Percentiles rank a stretch among this genome's conserved stretches.
phyloP scores from a whole-genome alignment of 2,888 invertebrate species.

The Hipparchia sbordonii region DNA sequence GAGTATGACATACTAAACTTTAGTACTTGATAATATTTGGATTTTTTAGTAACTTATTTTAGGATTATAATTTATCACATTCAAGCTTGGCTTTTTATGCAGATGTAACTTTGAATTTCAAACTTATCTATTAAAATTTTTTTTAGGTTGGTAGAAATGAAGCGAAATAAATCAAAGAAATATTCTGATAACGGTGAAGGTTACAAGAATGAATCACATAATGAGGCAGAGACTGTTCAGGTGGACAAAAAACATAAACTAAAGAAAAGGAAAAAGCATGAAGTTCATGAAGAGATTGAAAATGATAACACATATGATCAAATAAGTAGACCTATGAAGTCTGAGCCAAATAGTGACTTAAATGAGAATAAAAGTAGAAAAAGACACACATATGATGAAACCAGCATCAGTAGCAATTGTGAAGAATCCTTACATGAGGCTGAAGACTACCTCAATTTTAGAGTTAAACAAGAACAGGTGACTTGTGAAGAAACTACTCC shows the following conservation, averaged over 20 bases:
- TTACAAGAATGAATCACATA: conserved; percentile 6
- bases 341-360: conserved; percentile 56
- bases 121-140: neutral
- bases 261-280: conserved; percentile 41
- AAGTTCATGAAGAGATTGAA: conserved; percentile 21
- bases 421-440: conserved; percentile 39
- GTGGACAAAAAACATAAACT: conserved; percentile 29
- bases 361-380: conserved; percentile 49
- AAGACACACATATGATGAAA: conserved; percentile 32
- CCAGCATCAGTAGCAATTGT: conserved; percentile 31
- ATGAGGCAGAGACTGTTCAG: neutral
- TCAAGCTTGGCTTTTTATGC: no score
- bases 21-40: no score
- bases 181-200: conserved; percentile 15
- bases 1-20: no score
- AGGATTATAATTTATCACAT: no score
- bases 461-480: conserved; percentile 61
- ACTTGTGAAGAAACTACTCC: conserved; percentile 38
- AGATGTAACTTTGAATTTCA: neutral
- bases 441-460: conserved; percentile 53
- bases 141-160: conserved; percentile 6
- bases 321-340: conserved; percentile 48
- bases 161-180: neutral
- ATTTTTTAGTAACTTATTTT: no score
- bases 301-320: conserved; percentile 28